Evolutionary conservation across 2,113 vertebrate species (phyloP), one percentile per base, ranked within the genome.

Genomic region (Gavialis gangeticus): DNA sequence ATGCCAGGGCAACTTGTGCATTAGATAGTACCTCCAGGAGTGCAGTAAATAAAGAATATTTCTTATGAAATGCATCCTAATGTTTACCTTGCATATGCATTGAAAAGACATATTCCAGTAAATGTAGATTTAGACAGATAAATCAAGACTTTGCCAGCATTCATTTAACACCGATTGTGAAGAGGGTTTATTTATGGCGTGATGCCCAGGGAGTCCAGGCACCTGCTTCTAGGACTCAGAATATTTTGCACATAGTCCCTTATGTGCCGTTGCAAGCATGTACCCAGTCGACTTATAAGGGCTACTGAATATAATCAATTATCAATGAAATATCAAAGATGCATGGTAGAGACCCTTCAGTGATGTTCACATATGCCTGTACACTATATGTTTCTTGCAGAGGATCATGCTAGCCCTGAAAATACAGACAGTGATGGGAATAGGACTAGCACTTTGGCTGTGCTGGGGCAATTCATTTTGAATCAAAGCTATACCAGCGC

Each of bases 401-500:
- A 79, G 57, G 69, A 25, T 9, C 5, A 27, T 5, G 16, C 17
- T 60, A 57, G 11, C 11, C 28, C 75, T 60, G 62, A 56, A 55
- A 78, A 58, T 6, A 2, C 17, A 13, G 71, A 37, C 13, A 25
- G 24, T 4, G 58, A 58, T 8, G 37, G 6, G 27, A 86, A 95
- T 14, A 34, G 21, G 37, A 96, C 97, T 1, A 97, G 98, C 37
- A 96, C 96, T 9, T 34, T 98, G 34, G 95, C 94, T 25, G 77
- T 98, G 64, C 92, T 98, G 89, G 97, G 97, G 18, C 94, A 82
- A n/a, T 85, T 98, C 66, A 76, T 98, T 90, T 98, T 98, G 97
- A 98, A 97, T 93, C 98, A 99, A 91, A 98, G 98, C 94, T 99
- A 99, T 10, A 86, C 98, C 92, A 97, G 97, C 5, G 98, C 97